These are phyloP conservation scores for Microctonus aethiopoides DNA, from an alignment of 2,888 invertebrate genomes.

Conservation along the genomic window DNA sequence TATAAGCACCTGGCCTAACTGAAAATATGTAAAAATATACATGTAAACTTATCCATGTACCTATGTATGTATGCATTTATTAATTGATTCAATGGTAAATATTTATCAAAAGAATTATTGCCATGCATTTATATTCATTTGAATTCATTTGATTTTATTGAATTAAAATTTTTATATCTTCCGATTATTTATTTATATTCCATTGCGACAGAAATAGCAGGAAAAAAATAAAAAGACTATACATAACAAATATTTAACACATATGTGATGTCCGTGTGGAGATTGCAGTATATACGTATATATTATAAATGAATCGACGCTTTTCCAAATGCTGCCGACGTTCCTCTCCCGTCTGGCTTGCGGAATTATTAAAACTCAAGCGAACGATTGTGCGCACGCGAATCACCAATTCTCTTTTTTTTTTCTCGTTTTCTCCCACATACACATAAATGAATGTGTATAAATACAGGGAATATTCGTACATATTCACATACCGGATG, in stretches of 20 bases:
- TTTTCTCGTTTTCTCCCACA: slow-evolving; percentile 9
- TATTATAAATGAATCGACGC: slow-evolving; percentile 15
- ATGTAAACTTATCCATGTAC: too few relatives aligned
- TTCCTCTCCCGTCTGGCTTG: slow-evolving; percentile 38
- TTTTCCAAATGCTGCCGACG: slow-evolving; percentile 28
- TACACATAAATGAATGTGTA: neutral
- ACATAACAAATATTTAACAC: neutral
- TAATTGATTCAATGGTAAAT: too few relatives aligned
- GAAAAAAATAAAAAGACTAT: neutral
- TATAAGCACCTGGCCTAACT: too few relatives aligned
- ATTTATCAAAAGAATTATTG: neutral
- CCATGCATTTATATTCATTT: neutral
- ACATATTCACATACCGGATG: slow-evolving; percentile 48
- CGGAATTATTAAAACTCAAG: slow-evolving; percentile 61
- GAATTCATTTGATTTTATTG: neutral
- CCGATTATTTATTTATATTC: slow-evolving; percentile 2
- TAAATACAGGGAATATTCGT: slow-evolving; percentile 9
- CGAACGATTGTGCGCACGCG: slow-evolving; percentile 35
- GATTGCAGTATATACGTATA: slow-evolving; percentile 25
- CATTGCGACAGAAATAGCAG: neutral
- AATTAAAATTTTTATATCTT: slow-evolving; percentile 2
- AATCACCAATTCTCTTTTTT: slow-evolving; percentile 10
- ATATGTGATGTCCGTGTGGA: neutral
- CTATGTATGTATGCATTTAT: too few relatives aligned
- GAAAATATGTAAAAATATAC: too few relatives aligned